A percentile compares a stretch with the other conserved stretches of the same genome.
These are phyloP conservation scores for Perithous albicinctus DNA, from an alignment of 2,888 invertebrate genomes.

Conservation along the genomic window DNA sequence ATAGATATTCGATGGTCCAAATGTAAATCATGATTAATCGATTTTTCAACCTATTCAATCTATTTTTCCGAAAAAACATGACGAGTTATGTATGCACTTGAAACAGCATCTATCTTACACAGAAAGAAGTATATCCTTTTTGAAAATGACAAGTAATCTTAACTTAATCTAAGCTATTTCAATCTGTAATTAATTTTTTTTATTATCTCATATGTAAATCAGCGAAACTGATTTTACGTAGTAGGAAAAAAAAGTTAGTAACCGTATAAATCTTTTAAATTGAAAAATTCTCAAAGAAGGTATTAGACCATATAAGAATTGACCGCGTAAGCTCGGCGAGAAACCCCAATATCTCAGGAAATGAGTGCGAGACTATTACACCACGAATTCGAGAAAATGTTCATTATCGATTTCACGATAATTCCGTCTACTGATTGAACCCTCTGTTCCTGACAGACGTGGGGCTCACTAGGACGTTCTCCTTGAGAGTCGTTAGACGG, in stretches of 20 bases:
- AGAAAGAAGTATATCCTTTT: too few relatives aligned
- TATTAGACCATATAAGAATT: slow-evolving; percentile 3
- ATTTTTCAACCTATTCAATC: too few relatives aligned
- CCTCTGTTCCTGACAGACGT: slow-evolving; percentile 59
- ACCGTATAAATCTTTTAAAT: not conserved
- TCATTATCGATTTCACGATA: slow-evolving; percentile 73
- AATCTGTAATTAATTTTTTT: too few relatives aligned
- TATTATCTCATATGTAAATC: too few relatives aligned
- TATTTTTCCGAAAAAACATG: too few relatives aligned
- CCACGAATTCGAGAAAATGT: slow-evolving; percentile 56
- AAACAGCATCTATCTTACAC: too few relatives aligned
- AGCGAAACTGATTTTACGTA: not conserved
- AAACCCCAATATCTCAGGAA: slow-evolving; percentile 50
- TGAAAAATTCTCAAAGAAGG: not conserved
- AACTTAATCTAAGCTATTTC: too few relatives aligned
- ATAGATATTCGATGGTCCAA: too few relatives aligned
- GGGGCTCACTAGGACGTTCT: slow-evolving; percentile 42
- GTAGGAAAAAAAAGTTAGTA: not conserved
- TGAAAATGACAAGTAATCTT: too few relatives aligned
- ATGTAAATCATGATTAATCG: too few relatives aligned
- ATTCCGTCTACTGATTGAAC: slow-evolving; percentile 66
- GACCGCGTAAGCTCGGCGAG: slow-evolving; percentile 1
- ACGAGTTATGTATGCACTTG: too few relatives aligned
- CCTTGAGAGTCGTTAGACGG: slow-evolving; percentile 44
- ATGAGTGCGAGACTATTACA: slow-evolving; percentile 47